These are phyloP conservation scores for Ascaphus truei DNA, from an alignment of 2,113 vertebrate species.

Conservation along the genomic window DNA sequence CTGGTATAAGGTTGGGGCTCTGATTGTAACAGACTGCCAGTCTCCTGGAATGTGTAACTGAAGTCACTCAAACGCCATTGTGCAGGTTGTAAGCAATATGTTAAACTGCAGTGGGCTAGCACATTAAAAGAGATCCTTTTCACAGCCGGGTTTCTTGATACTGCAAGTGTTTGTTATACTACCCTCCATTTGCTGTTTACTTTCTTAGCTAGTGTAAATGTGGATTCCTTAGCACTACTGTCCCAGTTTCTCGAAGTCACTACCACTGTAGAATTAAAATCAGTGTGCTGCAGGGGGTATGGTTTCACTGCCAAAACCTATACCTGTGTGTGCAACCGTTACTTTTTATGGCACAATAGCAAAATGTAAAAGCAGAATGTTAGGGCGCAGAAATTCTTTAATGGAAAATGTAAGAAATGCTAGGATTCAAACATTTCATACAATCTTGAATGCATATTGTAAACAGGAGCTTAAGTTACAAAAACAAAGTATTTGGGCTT, in stretches of 20 bases:
- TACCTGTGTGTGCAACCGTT: too few species aligned
- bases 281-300: constrained; percentile 27
- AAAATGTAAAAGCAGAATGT: too few species aligned
- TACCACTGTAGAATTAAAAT: constrained; percentile 46
- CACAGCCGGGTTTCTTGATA: constrained; percentile 73
- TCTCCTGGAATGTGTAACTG: constrained; percentile 77
- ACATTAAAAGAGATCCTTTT: constrained; percentile 75
- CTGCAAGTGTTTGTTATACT: constrained; percentile 73
- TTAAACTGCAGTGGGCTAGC: constrained; percentile 75
- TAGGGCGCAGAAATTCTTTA: too few species aligned
- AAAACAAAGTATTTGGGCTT: too few species aligned
- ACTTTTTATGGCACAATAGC: too few species aligned
- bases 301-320: constrained; percentile 31
- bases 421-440: too few species aligned
- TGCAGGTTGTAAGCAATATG: constrained; percentile 84
- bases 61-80: constrained; percentile 77
- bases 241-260: constrained; percentile 55
- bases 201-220: constrained; percentile 62
- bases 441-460: too few species aligned
- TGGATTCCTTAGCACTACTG: constrained; percentile 65
- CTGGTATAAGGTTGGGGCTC: constrained; percentile 67
- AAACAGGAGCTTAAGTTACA: too few species aligned
- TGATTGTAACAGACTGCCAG: constrained; percentile 78
- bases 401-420: too few species aligned
- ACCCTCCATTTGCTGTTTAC: constrained; percentile 76